These are phyloP conservation scores for Odontothrips loti DNA, from an alignment of 2,888 invertebrate genomes.

Conservation along the genomic window DNA sequence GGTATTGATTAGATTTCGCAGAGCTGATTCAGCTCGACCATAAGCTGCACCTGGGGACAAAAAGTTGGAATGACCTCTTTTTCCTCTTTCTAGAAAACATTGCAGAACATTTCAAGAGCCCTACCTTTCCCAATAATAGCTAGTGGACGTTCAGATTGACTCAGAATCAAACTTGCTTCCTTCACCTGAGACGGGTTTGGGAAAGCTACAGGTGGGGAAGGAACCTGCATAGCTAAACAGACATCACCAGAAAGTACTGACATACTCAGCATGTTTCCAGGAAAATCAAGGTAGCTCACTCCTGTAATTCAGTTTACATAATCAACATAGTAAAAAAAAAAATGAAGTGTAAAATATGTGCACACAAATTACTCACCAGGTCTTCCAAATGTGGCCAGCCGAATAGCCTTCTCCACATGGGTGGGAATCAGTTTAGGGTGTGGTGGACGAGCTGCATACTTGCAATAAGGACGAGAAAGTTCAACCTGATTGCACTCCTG, in stretches of 20 bases:
- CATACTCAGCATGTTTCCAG: slow-evolving; percentile 72
- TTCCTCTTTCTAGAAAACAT: background rate
- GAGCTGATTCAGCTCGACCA: slow-evolving; percentile 66
- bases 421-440: slow-evolving; percentile 75
- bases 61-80: background rate
- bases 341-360: slow-evolving; percentile 29
- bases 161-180: slow-evolving; percentile 64
- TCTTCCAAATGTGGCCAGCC: slow-evolving; percentile 76
- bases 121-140: slow-evolving; percentile 82
- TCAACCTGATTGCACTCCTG: slow-evolving; percentile 93
- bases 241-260: slow-evolving; percentile 45
- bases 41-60: slow-evolving; percentile 69
- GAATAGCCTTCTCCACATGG: slow-evolving; percentile 88
- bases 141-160: slow-evolving; percentile 72
- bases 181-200: slow-evolving; percentile 68
- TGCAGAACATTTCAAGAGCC: background rate
- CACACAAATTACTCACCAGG: slow-evolving; percentile 58
- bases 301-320: slow-evolving; percentile 41
- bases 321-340: slow-evolving; percentile 30
- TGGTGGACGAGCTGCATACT: slow-evolving; percentile 85
- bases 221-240: slow-evolving; percentile 43
- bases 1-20: slow-evolving; percentile 63
- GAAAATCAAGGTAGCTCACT: slow-evolving; percentile 84
- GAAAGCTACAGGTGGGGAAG: slow-evolving; percentile 61
- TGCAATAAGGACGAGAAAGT: slow-evolving; percentile 80